Percentiles rank a stretch among this genome's conserved stretches.
These are phyloP conservation scores for Pica pica DNA, from an alignment of 2,113 vertebrate genomes.

Conservation along the genomic window DNA sequence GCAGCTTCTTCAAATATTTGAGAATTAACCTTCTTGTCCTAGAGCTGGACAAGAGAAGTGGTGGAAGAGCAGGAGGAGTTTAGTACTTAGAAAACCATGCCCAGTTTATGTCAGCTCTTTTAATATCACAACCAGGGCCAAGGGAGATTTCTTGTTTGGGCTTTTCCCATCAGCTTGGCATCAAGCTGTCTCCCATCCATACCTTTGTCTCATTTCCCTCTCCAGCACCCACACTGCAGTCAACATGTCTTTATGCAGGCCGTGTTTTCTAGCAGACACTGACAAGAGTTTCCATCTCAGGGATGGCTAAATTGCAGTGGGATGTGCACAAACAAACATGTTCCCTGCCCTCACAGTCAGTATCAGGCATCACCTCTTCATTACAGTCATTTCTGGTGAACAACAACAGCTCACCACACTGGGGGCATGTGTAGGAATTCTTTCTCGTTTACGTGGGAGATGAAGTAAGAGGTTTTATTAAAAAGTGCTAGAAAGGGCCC, in stretches of 20 bases:
- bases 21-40: background rate
- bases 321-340: background rate
- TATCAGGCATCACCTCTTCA: background rate
- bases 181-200: background rate
- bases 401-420: background rate
- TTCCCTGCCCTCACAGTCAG: background rate
- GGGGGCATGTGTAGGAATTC: background rate
- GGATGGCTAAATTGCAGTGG: background rate
- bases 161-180: background rate
- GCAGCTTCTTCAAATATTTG: background rate
- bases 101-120: background rate
- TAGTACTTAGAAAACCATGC: background rate
- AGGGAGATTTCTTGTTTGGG: background rate
- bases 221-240: background rate
- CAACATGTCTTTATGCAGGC: background rate
- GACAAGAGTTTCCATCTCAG: background rate
- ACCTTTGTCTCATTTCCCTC: background rate
- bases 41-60: background rate
- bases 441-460: fast-evolving
- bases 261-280: background rate
- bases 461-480: background rate
- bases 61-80: background rate
- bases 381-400: background rate
- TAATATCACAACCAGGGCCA: background rate
- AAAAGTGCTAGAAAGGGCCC: background rate